These are phyloP conservation scores for Daubentonia madagascariensis DNA, from an alignment of 2,113 vertebrate genomes.

Conservation along the genomic window DNA sequence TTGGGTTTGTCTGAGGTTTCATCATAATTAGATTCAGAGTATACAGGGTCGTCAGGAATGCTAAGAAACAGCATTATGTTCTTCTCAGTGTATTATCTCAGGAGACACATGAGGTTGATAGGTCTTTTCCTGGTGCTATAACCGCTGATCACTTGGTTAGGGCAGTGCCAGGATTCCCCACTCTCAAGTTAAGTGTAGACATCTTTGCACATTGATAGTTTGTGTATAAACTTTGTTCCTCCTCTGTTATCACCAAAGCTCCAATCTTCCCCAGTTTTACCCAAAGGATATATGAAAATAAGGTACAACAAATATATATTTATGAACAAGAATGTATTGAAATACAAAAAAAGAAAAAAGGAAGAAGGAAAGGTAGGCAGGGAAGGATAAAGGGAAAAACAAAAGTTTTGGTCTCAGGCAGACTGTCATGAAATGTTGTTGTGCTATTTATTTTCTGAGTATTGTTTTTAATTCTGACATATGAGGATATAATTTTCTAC, in stretches of 20 bases:
- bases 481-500: not conserved
- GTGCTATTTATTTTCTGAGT: not conserved
- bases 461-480: not conserved
- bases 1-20: not conserved
- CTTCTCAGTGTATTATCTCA: too few relatives aligned
- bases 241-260: not conserved
- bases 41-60: not conserved
- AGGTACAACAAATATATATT: not conserved
- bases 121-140: not conserved
- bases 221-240: not conserved
- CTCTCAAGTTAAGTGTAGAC: not conserved
- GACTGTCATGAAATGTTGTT: not conserved
- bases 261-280: not conserved
- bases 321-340: not conserved
- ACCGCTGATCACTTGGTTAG: not conserved
- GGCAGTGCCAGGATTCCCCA: fast-evolving
- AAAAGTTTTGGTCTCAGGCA: not conserved
- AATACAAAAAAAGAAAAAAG: not conserved
- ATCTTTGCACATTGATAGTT: not conserved
- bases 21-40: not conserved
- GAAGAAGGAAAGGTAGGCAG: not conserved
- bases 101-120: not conserved
- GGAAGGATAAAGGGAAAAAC: not conserved
- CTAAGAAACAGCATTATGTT: not conserved
- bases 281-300: not conserved